These are phyloP conservation scores for Hirtodrosophila duncani DNA, from an alignment of 2,888 invertebrate genomes.

Conservation along the genomic window DNA sequence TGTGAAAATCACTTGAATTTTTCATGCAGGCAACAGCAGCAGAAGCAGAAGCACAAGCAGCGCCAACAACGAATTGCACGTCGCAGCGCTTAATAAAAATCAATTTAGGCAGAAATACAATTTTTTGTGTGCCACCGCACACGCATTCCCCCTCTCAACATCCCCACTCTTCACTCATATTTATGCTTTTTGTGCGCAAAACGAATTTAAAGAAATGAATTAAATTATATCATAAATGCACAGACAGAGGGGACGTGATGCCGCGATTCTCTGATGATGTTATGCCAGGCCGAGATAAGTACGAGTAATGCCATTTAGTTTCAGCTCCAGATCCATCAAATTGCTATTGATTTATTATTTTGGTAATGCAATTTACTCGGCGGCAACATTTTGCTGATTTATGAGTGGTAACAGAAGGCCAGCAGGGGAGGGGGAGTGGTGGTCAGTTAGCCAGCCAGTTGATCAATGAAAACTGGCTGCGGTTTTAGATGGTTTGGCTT, in stretches of 20 bases:
- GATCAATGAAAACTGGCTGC: slow-evolving; percentile 33
- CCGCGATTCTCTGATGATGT: neutral
- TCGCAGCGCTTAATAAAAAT: slow-evolving; percentile 36
- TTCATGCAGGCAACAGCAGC: slow-evolving; percentile 25
- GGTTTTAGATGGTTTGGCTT: slow-evolving; percentile 10
- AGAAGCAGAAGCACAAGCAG: neutral
- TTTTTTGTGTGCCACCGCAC: slow-evolving; percentile 17
- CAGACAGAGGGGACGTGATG: slow-evolving; percentile 22
- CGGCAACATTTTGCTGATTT: slow-evolving; percentile 15
- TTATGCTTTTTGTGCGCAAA: slow-evolving; percentile 30
- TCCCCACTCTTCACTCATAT: slow-evolving; percentile 17
- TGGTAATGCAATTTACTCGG: slow-evolving; percentile 56
- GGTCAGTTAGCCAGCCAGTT: slow-evolving; percentile 15
- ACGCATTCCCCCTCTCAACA: too few species aligned
- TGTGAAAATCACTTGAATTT: slow-evolving; percentile 45
- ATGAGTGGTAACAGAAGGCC: slow-evolving; percentile 26
- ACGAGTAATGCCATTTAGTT: slow-evolving; percentile 57
- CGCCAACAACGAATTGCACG: slow-evolving; percentile 33
- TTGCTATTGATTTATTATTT: slow-evolving; percentile 67
- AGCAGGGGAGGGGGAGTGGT: slow-evolving; percentile 3
- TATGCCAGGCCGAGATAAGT: slow-evolving; percentile 23
- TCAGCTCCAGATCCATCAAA: slow-evolving; percentile 49
- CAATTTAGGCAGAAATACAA: slow-evolving; percentile 36
- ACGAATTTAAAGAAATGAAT: slow-evolving; percentile 57
- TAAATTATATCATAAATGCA: slow-evolving; percentile 56